Evolutionary conservation across 1,140 invertebrate genomes (phyloP).

Genomic region (Hesperophylax magnus): DNA sequence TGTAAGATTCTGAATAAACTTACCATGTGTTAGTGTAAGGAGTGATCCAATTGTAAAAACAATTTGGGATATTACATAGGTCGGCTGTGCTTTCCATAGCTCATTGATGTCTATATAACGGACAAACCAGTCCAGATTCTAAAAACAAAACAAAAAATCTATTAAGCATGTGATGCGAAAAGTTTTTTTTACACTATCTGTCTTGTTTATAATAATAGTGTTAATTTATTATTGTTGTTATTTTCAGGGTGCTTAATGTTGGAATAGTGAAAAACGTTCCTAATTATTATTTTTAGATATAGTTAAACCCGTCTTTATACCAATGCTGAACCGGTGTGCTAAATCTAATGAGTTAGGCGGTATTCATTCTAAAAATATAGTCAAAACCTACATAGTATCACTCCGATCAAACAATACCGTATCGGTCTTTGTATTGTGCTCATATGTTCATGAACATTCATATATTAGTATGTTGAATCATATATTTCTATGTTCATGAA

Average conservation of each 20-base stretch:
- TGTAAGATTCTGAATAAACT: conserved; percentile 54
- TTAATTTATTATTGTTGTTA: too few relatives aligned
- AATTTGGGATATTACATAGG: conserved; percentile 73
- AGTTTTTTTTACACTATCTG: not conserved
- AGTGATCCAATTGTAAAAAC: conserved; percentile 71
- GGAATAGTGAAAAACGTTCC: not conserved
- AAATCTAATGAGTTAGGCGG: too few relatives aligned
- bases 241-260: not conserved
- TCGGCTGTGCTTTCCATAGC: conserved; percentile 74
- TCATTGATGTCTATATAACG: conserved; percentile 65
- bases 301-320: not conserved
- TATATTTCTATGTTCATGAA: too few relatives aligned
- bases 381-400: too few relatives aligned
- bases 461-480: too few relatives aligned
- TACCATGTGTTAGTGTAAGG: conserved; percentile 74
- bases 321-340: not conserved
- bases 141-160: conserved; percentile 51
- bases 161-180: not conserved
- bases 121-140: conserved; percentile 74
- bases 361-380: too few relatives aligned
- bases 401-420: too few relatives aligned
- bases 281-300: not conserved
- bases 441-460: too few relatives aligned
- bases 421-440: too few relatives aligned
- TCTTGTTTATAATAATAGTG: not conserved